Conservation (phyloP, 1,140 invertebrate genomes). For the Maniola jurtina region DNA sequence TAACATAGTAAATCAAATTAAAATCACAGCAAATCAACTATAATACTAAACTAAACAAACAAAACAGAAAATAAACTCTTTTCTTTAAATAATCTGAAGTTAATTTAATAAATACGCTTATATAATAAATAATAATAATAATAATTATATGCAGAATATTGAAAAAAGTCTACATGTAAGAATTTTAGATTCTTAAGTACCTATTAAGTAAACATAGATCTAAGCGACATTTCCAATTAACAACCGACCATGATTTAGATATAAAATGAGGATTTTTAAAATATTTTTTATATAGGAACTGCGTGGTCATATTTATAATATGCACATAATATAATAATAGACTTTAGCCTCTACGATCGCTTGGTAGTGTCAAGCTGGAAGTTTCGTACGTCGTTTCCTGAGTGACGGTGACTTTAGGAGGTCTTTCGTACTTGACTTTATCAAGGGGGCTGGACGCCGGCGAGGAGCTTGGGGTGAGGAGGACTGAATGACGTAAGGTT, state of each 20-base stretch:
- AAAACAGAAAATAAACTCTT: slow-evolving; percentile 36
- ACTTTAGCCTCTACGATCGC: slow-evolving; percentile 37
- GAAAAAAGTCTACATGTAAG: neutral
- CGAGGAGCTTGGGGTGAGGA: slow-evolving; percentile 41
- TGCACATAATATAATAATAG: slow-evolving; percentile 6
- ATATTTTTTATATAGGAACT: slow-evolving; percentile 58
- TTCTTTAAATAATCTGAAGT: neutral
- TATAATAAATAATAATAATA: neutral
- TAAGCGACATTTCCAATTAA: slow-evolving; percentile 3
- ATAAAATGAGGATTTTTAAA: neutral
- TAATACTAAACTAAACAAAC: slow-evolving; percentile 36
- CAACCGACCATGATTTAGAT: slow-evolving; percentile 2
- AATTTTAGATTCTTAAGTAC: too few relatives aligned
- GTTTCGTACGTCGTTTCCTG: slow-evolving; percentile 42
- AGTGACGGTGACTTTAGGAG: slow-evolving; percentile 52
- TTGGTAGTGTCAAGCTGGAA: slow-evolving; percentile 28
- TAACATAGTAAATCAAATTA: slow-evolving; percentile 35
- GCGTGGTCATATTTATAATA: slow-evolving; percentile 27
- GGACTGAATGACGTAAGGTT: slow-evolving; percentile 40
- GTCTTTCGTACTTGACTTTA: slow-evolving; percentile 50
- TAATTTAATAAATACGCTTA: neutral
- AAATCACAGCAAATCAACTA: slow-evolving; percentile 44
- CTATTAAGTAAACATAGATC: neutral
- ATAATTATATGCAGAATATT: neutral
- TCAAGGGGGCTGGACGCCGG: slow-evolving; percentile 45